Evolutionary conservation across 2,113 vertebrate species (phyloP).

Genomic region (Phrynosoma platyrhinos): DNA sequence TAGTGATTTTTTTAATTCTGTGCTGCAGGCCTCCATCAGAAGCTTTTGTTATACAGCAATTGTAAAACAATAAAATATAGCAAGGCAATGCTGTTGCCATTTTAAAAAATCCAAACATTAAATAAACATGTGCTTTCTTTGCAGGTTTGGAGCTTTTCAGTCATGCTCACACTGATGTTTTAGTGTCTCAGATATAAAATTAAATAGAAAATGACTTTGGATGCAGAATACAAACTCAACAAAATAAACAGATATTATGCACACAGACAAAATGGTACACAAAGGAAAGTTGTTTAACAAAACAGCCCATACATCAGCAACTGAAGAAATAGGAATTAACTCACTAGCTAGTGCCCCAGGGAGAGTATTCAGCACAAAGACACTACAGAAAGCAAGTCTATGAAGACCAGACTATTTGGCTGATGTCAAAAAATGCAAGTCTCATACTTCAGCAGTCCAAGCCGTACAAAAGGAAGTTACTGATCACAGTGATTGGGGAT

Average conservation of each 20-base stretch:
- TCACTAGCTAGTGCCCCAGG: conserved; percentile 60
- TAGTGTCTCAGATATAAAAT: conserved; percentile 51
- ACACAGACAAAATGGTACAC: conserved; percentile 50
- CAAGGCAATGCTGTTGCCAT: background rate
- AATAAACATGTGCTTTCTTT: conserved; percentile 45
- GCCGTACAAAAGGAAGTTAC: conserved; percentile 51
- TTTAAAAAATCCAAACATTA: conserved; percentile 34
- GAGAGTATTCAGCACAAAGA: conserved; percentile 68
- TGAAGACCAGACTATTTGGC: conserved; percentile 58
- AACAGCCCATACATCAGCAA: conserved; percentile 70
- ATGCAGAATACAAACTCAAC: conserved; percentile 54
- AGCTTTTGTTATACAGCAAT: background rate
- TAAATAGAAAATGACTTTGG: conserved; percentile 8
- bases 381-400: conserved; percentile 52
- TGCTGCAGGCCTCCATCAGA: background rate
- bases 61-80: background rate
- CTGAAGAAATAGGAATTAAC: conserved; percentile 65
- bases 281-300: conserved; percentile 72
- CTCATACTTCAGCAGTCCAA: conserved; percentile 50
- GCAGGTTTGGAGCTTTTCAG: conserved; percentile 46
- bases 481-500: conserved; percentile 44
- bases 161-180: conserved; percentile 36
- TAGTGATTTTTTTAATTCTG: background rate
- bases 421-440: conserved; percentile 52
- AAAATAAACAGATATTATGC: conserved; percentile 46